Conservation (phyloP, 30 jellyfish, hydroid and myxozoan species). For the Chrysaora quinquecirrha region DNA sequence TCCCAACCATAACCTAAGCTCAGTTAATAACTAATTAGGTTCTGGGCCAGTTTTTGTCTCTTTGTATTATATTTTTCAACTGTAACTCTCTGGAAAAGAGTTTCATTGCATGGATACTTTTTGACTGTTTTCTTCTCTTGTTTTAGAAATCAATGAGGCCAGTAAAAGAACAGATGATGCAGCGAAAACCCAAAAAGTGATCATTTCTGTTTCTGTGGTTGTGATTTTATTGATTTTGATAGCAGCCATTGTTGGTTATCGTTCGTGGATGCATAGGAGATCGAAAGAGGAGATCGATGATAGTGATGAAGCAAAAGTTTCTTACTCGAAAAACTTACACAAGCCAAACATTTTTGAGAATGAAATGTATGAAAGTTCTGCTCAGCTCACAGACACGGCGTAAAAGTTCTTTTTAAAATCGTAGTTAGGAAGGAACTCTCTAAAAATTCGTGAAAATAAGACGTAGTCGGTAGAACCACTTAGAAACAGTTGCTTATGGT, state of each 20-base stretch:
- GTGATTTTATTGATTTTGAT: background rate
- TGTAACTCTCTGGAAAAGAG: no score
- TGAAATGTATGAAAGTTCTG: background rate
- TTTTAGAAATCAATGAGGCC: background rate
- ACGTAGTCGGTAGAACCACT: no score
- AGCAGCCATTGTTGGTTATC: background rate
- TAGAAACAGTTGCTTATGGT: no score
- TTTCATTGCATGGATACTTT: background rate
- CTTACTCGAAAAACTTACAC: background rate
- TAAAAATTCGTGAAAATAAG: no score
- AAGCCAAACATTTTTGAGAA: background rate
- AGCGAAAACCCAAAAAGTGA: background rate
- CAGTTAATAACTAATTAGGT: no score
- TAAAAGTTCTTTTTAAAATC: no score
- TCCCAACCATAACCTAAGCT: no score
- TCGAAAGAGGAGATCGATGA: background rate
- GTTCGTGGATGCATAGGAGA: background rate
- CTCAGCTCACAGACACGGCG: no score
- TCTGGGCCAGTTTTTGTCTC: no score
- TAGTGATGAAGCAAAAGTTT: background rate
- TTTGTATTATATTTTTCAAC: no score
- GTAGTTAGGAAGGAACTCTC: no score
- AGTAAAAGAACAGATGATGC: background rate
- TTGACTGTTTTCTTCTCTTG: background rate
- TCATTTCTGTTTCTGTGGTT: background rate